Evolutionary conservation across 2,113 vertebrate genomes (phyloP).

Genomic region (Chamaetylas fuelleborni): DNA sequence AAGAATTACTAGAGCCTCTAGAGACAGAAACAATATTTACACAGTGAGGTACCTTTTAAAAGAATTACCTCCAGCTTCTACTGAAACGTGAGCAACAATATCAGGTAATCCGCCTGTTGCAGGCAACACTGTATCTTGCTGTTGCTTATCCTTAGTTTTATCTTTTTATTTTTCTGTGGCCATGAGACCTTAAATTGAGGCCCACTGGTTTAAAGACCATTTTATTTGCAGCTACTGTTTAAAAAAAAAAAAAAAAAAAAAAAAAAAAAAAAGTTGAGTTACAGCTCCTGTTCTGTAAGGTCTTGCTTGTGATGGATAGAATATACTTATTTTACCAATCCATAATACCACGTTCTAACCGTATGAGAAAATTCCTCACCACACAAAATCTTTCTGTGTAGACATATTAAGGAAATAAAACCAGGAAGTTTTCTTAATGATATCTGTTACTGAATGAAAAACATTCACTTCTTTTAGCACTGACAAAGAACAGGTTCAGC

Average conservation of each 20-base stretch:
- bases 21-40: neutral
- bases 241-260: fast-evolving
- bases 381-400: neutral
- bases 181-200: neutral
- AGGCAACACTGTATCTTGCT: neutral
- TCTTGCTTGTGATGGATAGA: neutral
- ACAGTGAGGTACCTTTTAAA: neutral
- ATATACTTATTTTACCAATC: neutral
- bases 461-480: neutral
- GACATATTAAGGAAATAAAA: neutral
- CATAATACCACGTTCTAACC: neutral
- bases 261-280: neutral
- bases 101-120: neutral
- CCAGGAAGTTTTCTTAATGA: neutral
- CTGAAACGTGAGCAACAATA: neutral
- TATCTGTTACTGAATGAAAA: neutral
- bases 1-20: neutral
- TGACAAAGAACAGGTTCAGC: neutral
- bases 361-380: neutral
- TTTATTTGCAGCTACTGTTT: neutral
- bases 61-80: neutral
- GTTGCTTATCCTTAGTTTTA: neutral
- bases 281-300: neutral
- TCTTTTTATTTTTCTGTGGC: neutral
- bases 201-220: neutral